Evolutionary conservation across 2,888 invertebrate species (phyloP).

Genomic region (Zygogramma bicolorata): DNA sequence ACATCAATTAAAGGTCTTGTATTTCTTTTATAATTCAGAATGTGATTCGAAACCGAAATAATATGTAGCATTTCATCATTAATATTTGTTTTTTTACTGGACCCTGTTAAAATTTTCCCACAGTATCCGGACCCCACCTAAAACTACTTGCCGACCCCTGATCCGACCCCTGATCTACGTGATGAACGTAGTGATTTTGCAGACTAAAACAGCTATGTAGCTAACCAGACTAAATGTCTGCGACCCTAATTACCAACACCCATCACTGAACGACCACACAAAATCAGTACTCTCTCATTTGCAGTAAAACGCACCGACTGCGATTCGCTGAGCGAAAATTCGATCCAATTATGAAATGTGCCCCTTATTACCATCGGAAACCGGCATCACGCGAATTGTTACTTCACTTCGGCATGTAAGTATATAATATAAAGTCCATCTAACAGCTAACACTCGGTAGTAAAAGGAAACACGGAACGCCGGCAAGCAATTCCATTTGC

Average conservation of each 20-base stretch:
- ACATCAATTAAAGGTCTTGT: too few relatives aligned
- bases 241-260: not conserved
- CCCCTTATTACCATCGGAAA: conserved; percentile 34
- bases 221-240: too few relatives aligned
- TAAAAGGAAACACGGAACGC: conserved; percentile 35
- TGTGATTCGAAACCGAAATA: not conserved
- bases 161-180: too few relatives aligned
- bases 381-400: conserved; percentile 34
- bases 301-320: not conserved
- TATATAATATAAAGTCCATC: conserved; percentile 38
- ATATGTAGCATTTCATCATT: not conserved
- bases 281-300: conserved; percentile 4
- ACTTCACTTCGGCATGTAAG: conserved; percentile 27
- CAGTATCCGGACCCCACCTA: not conserved
- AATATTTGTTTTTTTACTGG: too few relatives aligned
- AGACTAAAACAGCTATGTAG: too few relatives aligned
- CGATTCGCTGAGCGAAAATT: conserved; percentile 15
- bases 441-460: conserved; percentile 40
- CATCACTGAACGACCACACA: not conserved
- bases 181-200: too few relatives aligned
- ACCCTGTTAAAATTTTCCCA: not conserved
- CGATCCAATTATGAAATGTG: conserved; percentile 41
- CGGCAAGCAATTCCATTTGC: conserved; percentile 44
- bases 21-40: too few relatives aligned
- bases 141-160: conserved; percentile 8